Percentiles rank a stretch among this genome's conserved stretches.
Evolutionary conservation across 2,113 vertebrate genomes (phyloP).

Genomic region (Alethe castanea): DNA sequence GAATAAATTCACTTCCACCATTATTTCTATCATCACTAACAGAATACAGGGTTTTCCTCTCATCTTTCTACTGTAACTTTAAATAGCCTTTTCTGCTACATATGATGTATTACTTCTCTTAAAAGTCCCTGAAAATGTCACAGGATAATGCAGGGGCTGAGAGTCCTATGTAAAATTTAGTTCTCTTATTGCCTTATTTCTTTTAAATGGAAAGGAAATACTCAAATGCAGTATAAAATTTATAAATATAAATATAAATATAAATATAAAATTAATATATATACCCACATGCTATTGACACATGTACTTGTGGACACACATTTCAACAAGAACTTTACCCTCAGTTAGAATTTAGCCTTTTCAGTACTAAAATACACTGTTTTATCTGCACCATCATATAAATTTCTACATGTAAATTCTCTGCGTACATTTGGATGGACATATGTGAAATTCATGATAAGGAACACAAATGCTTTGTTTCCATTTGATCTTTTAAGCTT

Average conservation of each 20-base stretch:
- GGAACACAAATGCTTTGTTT: neutral
- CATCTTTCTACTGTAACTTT: neutral
- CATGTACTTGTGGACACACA: neutral
- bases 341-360: neutral
- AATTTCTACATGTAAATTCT: neutral
- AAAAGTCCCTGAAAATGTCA: constrained; percentile 17
- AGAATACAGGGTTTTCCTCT: neutral
- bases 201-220: neutral
- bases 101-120: neutral
- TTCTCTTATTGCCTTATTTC: neutral
- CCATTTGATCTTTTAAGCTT: neutral
- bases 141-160: neutral
- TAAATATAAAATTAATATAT: neutral
- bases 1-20: neutral
- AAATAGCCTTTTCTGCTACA: neutral
- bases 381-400: neutral
- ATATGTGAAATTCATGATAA: neutral
- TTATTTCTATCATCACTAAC: neutral
- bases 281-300: neutral
- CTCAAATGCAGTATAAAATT: neutral
- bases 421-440: neutral
- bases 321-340: neutral
- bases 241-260: neutral
- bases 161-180: neutral
- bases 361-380: neutral